These are phyloP conservation scores for Tetropium fuscum DNA, from an alignment of 2,888 invertebrate genomes.

Conservation along the genomic window DNA sequence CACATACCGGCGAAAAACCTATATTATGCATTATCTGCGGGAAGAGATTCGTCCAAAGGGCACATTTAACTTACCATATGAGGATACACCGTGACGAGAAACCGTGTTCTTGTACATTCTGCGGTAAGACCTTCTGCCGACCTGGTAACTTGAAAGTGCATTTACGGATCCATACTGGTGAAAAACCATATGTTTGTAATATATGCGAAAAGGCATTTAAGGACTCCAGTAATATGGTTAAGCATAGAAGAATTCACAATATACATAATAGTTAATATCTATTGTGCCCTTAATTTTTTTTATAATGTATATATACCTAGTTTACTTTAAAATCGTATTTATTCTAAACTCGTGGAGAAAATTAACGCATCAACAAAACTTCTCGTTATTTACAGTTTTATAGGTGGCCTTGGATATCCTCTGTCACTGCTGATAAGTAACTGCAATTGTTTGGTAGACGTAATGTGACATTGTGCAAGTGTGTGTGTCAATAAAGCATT, in stretches of 20 bases:
- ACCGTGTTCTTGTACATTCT: conserved; percentile 47
- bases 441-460: no score
- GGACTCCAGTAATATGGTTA: conserved; percentile 45
- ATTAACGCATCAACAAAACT: no score
- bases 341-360: no score
- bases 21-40: conserved; percentile 35
- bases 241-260: conserved; percentile 40
- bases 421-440: no score
- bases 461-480: no score
- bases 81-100: conserved; percentile 48
- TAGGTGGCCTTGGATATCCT: no score
- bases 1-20: conserved; percentile 38
- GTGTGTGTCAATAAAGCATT: no score
- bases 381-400: no score
- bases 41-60: conserved; percentile 37
- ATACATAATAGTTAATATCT: conserved; percentile 2
- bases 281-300: no score
- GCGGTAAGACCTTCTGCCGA: conserved; percentile 60
- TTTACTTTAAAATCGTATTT: no score
- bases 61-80: conserved; percentile 41
- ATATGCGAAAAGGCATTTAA: conserved; percentile 62
- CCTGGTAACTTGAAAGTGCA: conserved; percentile 65
- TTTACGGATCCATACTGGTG: conserved; percentile 63
- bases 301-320: no score
- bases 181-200: conserved; percentile 63